Evolutionary conservation across 1,140 invertebrate genomes (phyloP).

Genomic region (Oncopeltus fasciatus): DNA sequence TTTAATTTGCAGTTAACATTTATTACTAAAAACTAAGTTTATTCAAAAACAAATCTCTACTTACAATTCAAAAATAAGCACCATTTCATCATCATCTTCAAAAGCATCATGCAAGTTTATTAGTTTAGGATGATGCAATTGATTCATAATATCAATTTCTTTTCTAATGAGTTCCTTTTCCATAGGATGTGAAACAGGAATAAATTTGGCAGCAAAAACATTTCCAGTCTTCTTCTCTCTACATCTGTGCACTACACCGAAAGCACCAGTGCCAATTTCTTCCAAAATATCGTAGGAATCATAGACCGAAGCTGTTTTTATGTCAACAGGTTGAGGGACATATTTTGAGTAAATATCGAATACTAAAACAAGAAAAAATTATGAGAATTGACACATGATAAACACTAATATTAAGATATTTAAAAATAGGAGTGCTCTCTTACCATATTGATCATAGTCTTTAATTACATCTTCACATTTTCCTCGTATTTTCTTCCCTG

Average conservation of each 20-base stretch:
- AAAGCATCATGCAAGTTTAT: constrained; percentile 98
- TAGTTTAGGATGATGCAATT: constrained; percentile 90
- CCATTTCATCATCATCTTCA: constrained; percentile 98
- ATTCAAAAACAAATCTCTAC: constrained; percentile 29
- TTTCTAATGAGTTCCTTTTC: constrained; percentile 95
- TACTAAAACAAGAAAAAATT: constrained; percentile 38
- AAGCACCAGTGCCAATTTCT: constrained; percentile 97
- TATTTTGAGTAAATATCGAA: constrained; percentile 96
- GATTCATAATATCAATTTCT: constrained; percentile 99
- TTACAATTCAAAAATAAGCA: constrained; percentile 97
- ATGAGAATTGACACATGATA: not conserved
- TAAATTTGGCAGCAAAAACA: constrained; percentile 98
- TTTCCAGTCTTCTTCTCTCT: constrained; percentile 89
- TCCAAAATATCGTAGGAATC: constrained; percentile 98
- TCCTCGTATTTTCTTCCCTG: constrained; percentile 82
- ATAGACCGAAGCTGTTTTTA: constrained; percentile 86
- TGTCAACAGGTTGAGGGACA: constrained; percentile 89
- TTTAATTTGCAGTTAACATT: not conserved
- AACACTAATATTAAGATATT: not conserved
- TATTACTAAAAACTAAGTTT: not conserved
- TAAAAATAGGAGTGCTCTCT: not conserved
- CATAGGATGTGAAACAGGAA: constrained; percentile 84
- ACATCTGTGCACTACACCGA: constrained; percentile 95
- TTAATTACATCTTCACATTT: constrained; percentile 75
- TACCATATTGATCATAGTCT: constrained; percentile 89